Conservation (phyloP, 2,113 vertebrate genomes). For the Aleadryas rufinucha region DNA sequence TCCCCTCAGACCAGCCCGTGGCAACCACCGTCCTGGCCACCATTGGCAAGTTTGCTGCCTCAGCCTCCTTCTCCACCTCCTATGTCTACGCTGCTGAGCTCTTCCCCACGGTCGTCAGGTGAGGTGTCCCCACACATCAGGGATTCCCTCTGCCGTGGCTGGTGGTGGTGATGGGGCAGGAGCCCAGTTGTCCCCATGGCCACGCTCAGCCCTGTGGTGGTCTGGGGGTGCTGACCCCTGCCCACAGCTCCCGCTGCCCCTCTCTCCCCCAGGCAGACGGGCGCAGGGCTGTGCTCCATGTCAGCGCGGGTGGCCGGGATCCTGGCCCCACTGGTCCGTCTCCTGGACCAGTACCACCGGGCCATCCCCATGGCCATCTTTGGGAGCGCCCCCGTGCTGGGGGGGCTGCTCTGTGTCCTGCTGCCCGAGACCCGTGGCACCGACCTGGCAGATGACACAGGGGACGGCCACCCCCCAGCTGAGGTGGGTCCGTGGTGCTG, state of each 20-base stretch:
- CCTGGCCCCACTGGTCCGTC: background rate
- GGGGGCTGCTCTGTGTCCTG: conserved; percentile 70
- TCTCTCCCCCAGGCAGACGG: background rate
- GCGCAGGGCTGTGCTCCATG: background rate
- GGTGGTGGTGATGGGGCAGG: background rate
- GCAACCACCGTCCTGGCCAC: conserved; percentile 70
- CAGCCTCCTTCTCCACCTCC: conserved; percentile 70
- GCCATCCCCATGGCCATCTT: conserved; percentile 44
- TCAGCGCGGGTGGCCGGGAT: background rate
- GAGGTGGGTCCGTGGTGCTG: background rate
- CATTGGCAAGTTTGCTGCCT: conserved; percentile 74
- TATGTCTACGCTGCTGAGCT: conserved; percentile 84
- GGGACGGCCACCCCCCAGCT: rapidly evolving
- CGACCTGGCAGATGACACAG: conserved; percentile 69
- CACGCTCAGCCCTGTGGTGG: background rate
- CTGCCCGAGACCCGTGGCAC: conserved; percentile 81
- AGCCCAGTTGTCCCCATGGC: rapidly evolving
- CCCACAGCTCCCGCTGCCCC: background rate
- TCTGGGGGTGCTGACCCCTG: background rate
- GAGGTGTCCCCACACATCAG: background rate
- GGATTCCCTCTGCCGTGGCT: background rate
- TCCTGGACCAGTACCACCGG: background rate
- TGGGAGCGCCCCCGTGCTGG: conserved; percentile 66
- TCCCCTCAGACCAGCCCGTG: conserved; percentile 63
- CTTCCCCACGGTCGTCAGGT: conserved; percentile 87